Percentiles rank a stretch among this genome's conserved stretches.
Conservation (phyloP, 2,797 vertebrate genomes). For the Galaxias olidus region DNA sequence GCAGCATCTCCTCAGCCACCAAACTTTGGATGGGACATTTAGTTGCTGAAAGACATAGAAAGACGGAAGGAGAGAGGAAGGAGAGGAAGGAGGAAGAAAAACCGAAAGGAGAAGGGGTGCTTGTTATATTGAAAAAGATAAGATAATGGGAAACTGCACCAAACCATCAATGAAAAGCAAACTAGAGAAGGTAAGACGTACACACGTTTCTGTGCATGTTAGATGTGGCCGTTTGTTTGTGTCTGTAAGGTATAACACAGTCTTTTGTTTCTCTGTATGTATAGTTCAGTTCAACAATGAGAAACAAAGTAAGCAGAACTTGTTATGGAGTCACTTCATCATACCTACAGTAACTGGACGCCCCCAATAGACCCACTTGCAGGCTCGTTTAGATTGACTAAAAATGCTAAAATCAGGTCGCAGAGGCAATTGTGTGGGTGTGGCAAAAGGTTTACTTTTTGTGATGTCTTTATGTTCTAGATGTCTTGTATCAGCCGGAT, state of each 20-base stretch:
- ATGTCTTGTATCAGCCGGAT: too few species aligned
- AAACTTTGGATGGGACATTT: background rate
- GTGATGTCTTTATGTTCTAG: too few species aligned
- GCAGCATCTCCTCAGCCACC: too few species aligned
- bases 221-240: background rate
- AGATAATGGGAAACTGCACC: constrained; percentile 88
- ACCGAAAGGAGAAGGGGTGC: background rate
- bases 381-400: too few species aligned
- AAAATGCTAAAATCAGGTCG: too few species aligned
- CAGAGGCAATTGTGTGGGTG: too few species aligned
- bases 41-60: background rate
- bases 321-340: background rate
- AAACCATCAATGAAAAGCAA: constrained; percentile 78
- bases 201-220: background rate
- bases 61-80: background rate
- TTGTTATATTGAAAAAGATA: constrained; percentile 5
- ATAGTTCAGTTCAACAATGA: too few species aligned
- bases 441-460: too few species aligned
- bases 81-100: background rate
- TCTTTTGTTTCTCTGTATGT: too few species aligned
- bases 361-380: too few species aligned
- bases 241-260: background rate
- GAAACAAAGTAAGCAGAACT: background rate
- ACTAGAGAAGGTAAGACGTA: constrained; percentile 67
- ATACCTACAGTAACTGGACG: too few species aligned